Conservation (phyloP, 2,797 vertebrate species). For the Antennarius maculatus region DNA sequence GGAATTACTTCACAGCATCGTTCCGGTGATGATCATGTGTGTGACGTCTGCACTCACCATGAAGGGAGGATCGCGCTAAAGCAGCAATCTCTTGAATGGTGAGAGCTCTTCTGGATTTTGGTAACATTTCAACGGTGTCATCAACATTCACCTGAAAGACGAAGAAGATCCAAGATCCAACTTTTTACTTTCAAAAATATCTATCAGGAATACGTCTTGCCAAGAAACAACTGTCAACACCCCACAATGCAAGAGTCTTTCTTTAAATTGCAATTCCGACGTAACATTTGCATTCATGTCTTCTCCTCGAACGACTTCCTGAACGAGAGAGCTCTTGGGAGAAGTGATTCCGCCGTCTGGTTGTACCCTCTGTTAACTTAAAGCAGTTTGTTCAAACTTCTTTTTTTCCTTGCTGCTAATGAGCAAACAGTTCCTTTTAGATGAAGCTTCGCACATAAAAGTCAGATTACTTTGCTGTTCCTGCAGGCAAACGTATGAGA, state of each 20-base stretch:
- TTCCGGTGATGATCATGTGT: neutral
- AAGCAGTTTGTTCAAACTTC: too few relatives aligned
- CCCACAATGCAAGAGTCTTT: too few relatives aligned
- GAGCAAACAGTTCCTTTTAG: slow-evolving; percentile 11
- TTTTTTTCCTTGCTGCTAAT: neutral
- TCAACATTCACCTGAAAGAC: slow-evolving; percentile 94
- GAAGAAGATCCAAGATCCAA: neutral
- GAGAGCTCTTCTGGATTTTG: slow-evolving; percentile 95
- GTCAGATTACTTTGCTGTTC: neutral
- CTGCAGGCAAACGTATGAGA: neutral
- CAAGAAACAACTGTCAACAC: too few relatives aligned
- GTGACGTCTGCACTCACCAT: slow-evolving; percentile 79
- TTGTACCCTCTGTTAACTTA: too few relatives aligned
- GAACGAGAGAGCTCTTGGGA: too few relatives aligned
- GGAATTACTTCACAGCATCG: neutral
- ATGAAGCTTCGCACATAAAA: slow-evolving; percentile 10
- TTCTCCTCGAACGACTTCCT: too few relatives aligned
- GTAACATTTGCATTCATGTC: too few relatives aligned
- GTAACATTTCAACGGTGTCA: slow-evolving; percentile 94
- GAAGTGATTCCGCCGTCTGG: too few relatives aligned
- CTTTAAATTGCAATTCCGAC: too few relatives aligned
- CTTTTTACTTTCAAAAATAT: too few relatives aligned
- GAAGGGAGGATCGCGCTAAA: slow-evolving; percentile 94
- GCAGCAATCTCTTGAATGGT: slow-evolving; percentile 98
- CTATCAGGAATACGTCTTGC: too few relatives aligned